A percentile compares a stretch with the other conserved stretches of the same genome.
phyloP scores from a whole-genome alignment of 2,888 invertebrate genomes.

The Antitype chi region DNA sequence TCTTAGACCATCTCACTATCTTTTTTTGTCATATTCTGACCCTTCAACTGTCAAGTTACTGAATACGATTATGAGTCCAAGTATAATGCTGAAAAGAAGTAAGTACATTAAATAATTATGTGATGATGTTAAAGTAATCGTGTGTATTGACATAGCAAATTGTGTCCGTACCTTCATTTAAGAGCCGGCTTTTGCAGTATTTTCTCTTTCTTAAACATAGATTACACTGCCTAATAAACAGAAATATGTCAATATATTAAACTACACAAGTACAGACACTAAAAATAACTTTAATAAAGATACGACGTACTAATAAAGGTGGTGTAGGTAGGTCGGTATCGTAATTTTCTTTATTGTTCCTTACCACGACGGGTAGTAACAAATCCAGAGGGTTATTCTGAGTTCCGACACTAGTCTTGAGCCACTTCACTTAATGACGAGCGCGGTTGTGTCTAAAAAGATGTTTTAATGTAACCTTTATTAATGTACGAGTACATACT shows the following conservation, averaged over 20 bases:
- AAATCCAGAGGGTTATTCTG: conserved; percentile 77
- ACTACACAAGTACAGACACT: conserved; percentile 15
- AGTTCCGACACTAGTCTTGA: conserved; percentile 46
- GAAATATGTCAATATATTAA: conserved; percentile 19
- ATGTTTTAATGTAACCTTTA: background rate
- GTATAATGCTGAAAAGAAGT: background rate
- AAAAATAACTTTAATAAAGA: conserved; percentile 72
- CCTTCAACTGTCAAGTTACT: too few species aligned
- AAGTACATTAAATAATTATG: background rate
- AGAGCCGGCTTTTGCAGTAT: background rate
- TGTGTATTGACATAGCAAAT: background rate
- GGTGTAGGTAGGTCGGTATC: conserved; percentile 75
- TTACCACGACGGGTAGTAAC: conserved; percentile 80
- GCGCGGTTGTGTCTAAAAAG: background rate
- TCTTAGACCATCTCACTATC: too few species aligned
- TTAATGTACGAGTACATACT: background rate
- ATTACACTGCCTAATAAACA: background rate
- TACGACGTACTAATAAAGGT: conserved; percentile 73
- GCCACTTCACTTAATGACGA: conserved; percentile 24
- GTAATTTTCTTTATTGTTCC: conserved; percentile 85
- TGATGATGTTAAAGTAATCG: background rate
- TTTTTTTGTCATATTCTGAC: too few species aligned
- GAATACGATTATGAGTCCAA: too few species aligned
- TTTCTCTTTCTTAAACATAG: background rate
- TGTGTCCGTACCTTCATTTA: background rate